Base-by-base conservation (phyloP, 2,888 invertebrate genomes). In the Caenorhabditis drosophilae region DNA sequence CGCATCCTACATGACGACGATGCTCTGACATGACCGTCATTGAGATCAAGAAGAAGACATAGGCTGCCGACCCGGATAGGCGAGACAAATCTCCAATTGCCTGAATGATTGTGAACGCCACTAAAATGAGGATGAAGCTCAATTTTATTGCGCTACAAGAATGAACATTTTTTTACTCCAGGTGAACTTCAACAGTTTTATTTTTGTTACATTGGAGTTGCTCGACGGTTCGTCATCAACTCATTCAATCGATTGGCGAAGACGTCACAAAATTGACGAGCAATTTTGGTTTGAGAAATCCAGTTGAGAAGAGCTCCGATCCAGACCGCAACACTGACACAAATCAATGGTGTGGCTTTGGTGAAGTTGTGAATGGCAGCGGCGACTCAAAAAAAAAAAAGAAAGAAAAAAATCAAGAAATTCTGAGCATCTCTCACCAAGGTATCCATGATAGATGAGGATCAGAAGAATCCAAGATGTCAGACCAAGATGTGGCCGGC, bases 51-150 rank as follows among this genome's bases (percentile, higher is more conserved):
- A 76, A 82, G 55, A 73, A 72, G 23, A 73, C 55, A 67, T 80
- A 79, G 22, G 78, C 81, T 16, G 69, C 63, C 18, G 82, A 63
- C 25, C 81, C 81, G 11, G 69, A 61, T 9, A 81, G 66, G 22
- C 81, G 59, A 7, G 64, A 53, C 6, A 72, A 63, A 38, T 79
- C 73, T 41, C 72, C 53, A 15, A 54, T 41, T 7, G 73, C 62
- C 31, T 70, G 67, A 1, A 69, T 18, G 0, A 62, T 47, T 18
- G 70, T 62, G 48, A 70, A 73, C 2, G 63, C 59, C 6, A 66
- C 26, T 3, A 73, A 20, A 11, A 42, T 64, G 0, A 67, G n/a
- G 11, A 68, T 46, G n/a, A 70, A 44, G 15, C 58, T 46, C 15
- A 62, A 42, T 59, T 73, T 67, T 18, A 58, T 38, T 46, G 45